phyloP scores from a whole-genome alignment of 2,797 vertebrate genomes.

The Macroramphosus scolopax region DNA sequence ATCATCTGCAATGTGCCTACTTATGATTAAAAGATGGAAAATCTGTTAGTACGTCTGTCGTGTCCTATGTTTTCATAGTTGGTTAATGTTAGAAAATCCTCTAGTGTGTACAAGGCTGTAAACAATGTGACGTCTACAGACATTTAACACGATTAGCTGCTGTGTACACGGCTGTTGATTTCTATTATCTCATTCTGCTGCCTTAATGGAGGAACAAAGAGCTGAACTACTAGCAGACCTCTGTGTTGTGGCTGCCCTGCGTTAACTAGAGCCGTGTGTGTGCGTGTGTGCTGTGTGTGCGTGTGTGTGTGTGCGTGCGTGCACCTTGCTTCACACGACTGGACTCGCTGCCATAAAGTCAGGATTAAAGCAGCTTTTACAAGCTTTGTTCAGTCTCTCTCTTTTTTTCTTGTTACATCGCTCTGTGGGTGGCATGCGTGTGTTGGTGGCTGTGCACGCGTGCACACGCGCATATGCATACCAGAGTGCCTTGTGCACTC shows the following conservation, averaged over 20 bases:
- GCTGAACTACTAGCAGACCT: constrained; percentile 21
- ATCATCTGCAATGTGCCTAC: too few species aligned
- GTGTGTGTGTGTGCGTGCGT: constrained; percentile 19
- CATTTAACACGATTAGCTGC: constrained; percentile 55
- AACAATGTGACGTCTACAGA: constrained; percentile 53
- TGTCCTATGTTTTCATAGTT: too few species aligned
- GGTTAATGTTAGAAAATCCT: too few species aligned
- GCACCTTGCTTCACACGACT: constrained; percentile 21
- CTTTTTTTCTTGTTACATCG: constrained; percentile 15
- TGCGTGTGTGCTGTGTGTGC: constrained; percentile 14
- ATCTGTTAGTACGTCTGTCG: too few species aligned
- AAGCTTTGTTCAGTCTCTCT: constrained; percentile 42
- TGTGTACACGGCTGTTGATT: constrained; percentile 30
- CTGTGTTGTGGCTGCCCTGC: constrained; percentile 23
- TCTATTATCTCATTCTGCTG: constrained; percentile 33
- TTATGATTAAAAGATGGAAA: too few species aligned
- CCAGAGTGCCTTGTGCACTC: background rate
- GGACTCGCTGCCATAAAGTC: constrained; percentile 43
- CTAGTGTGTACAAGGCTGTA: too few species aligned
- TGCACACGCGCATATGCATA: background rate
- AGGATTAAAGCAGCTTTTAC: constrained; percentile 59
- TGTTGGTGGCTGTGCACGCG: constrained; percentile 11
- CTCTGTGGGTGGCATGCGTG: constrained; percentile 35
- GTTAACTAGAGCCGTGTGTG: constrained; percentile 18
- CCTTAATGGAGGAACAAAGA: constrained; percentile 17